Percentiles rank a stretch among this genome's conserved stretches.
phyloP scores from a whole-genome alignment of 2,797 vertebrate species.

The Rhyacichthys aspro region DNA sequence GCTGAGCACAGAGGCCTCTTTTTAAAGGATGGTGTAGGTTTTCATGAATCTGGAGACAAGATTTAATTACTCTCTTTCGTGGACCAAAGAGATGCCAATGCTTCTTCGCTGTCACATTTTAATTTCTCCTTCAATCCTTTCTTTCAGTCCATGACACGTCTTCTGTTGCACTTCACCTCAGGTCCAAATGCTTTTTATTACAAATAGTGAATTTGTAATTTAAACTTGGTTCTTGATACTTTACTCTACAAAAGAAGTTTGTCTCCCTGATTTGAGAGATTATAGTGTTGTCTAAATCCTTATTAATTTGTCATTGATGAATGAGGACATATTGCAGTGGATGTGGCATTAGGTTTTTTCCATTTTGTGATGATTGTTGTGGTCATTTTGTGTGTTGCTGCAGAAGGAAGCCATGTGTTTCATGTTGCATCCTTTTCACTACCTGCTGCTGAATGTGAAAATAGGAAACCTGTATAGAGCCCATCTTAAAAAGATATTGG shows the following conservation, averaged over 20 bases:
- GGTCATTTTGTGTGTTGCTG: conserved; percentile 10
- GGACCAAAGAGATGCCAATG: conserved; percentile 63
- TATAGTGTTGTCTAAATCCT: neutral
- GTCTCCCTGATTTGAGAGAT: conserved; percentile 31
- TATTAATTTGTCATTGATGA: neutral
- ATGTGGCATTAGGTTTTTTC: neutral
- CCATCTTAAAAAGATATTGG: neutral
- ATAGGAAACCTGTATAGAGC: neutral
- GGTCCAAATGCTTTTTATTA: conserved; percentile 35
- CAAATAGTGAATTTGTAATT: conserved; percentile 50
- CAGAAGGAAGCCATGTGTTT: conserved; percentile 47
- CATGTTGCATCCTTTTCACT: conserved; percentile 24
- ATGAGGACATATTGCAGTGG: neutral
- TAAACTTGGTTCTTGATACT: conserved; percentile 38
- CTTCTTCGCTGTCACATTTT: conserved; percentile 64
- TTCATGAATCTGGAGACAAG: conserved; percentile 41
- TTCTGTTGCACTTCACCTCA: conserved; percentile 39
- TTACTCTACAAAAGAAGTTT: conserved; percentile 11
- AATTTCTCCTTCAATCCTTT: conserved; percentile 57
- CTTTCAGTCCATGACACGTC: conserved; percentile 42
- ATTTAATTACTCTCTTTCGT: conserved; percentile 54
- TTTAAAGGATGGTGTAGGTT: conserved; percentile 40
- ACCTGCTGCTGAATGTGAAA: conserved; percentile 5
- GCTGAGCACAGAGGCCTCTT: conserved; percentile 41
- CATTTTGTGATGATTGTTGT: neutral